These are phyloP conservation scores for Temnothorax curvispinosus DNA, from an alignment of 1,140 invertebrate species.

Conservation along the genomic window DNA sequence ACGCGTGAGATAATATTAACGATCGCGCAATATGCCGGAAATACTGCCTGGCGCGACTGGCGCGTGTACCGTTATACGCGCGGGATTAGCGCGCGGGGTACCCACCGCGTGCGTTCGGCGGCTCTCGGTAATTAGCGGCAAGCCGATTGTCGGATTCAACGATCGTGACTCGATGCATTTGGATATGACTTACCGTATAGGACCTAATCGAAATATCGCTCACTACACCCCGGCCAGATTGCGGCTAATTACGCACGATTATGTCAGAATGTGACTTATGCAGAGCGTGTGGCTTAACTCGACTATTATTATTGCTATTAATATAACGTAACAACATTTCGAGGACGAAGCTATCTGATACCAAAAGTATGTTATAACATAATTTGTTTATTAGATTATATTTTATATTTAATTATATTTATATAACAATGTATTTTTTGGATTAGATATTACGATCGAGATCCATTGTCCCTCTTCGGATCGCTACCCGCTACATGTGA, in stretches of 20 bases:
- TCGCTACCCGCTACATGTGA: neutral
- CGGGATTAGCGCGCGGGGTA: conserved; percentile 35
- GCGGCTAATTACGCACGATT: neutral
- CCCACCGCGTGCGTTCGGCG: conserved; percentile 7
- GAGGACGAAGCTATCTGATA: neutral
- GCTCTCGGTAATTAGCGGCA: conserved; percentile 51
- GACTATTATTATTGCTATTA: neutral
- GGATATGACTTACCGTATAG: neutral
- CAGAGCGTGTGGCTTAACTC: neutral
- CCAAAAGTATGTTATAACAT: neutral
- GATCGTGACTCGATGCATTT: conserved; percentile 31
- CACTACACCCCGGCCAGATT: neutral
- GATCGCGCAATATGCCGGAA: conserved; percentile 59
- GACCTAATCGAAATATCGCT: neutral
- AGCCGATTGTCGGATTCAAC: conserved; percentile 26
- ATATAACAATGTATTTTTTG: neutral
- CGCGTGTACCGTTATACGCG: conserved; percentile 45
- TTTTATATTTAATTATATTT: neutral
- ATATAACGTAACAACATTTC: neutral
- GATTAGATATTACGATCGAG: no score
- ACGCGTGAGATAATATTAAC: conserved; percentile 61
- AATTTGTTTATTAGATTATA: neutral
- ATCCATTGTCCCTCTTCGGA: no score
- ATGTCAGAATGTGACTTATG: neutral
- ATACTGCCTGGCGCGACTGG: conserved; percentile 32